Base-by-base conservation (phyloP, 2,888 invertebrate species). In the Protonemura montana region DNA sequence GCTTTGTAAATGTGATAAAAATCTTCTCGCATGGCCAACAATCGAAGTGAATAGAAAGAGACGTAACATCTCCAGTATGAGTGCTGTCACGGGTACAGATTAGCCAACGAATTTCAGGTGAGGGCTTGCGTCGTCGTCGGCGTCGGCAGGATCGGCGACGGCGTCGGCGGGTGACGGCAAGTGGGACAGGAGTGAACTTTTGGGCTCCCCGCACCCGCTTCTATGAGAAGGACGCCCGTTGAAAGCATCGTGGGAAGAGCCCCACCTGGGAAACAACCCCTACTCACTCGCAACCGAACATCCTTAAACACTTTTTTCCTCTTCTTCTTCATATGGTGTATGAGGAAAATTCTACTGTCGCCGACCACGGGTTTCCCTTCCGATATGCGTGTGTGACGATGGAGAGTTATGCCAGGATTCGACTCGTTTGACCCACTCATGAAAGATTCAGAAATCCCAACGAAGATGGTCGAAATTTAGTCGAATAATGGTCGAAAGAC, bases 161-260 rank as follows among this genome's bases (percentile, higher is more conserved):
- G 76, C 82, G 78, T 80, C 86, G 85, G 26, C 26, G 85, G 42
- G 28, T 16, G 27, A 25, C 80, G n/a, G 42, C 78, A 86, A 28
- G 28, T 28, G 26, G 35, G 76, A 81, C 81, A 27, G 28, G 30
- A 81, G 13, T 78, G 81, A 81, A 59, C 59, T 59, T 59, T 59
- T 7, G 26, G 26, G 81, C 78, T 27, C 76, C 83, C 84, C 84
- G 28, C 84, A 84, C 84, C 84, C 16, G 76, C 42, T 27, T 16
- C 83, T 28, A 82, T 25, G 84, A 86, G 81, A 86, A 86, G 87
- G 84, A 76, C 84, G 76, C 85, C 86, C 86, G 87, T 81, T 88
- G 88, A 88, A 88, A 88, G 88, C 88, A 87, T 88, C 88, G 88
- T 88, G 88, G 88, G 88, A 88, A 88, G 30, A 42, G 30, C 59